phyloP scores from a whole-genome alignment of 2,888 invertebrate species.

The Erpobdella octoculata region DNA sequence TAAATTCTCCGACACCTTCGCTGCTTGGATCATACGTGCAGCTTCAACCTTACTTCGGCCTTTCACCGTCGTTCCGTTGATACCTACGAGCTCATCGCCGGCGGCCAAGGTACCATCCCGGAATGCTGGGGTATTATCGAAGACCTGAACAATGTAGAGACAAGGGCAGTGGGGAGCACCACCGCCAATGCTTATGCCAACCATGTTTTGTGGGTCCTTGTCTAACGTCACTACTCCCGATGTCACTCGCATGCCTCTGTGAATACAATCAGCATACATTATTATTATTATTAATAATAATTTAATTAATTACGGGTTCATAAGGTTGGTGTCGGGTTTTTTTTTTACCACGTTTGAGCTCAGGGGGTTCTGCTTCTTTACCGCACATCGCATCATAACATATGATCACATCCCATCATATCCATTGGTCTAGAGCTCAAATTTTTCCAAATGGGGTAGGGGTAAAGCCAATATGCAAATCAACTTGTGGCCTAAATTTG shows the following conservation, averaged over 20 bases:
- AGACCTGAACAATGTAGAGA: slow-evolving; percentile 83
- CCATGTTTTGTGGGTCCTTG: slow-evolving; percentile 82
- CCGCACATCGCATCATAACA: no score
- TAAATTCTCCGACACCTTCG: slow-evolving; percentile 59
- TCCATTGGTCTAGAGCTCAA: no score
- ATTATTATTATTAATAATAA: no score
- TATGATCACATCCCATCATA: no score
- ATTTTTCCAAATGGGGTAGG: no score
- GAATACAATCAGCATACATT: no score
- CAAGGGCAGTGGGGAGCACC: slow-evolving; percentile 78
- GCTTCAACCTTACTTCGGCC: slow-evolving; percentile 96
- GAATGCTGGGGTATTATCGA: slow-evolving; percentile 92
- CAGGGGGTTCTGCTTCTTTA: no score
- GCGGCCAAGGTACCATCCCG: slow-evolving; percentile 86
- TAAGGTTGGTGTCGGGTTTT: no score
- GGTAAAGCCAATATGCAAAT: no score
- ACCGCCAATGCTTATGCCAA: slow-evolving; percentile 96
- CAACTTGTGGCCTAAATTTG: no score
- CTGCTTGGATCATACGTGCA: slow-evolving; percentile 94
- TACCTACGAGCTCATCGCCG: slow-evolving; percentile 90
- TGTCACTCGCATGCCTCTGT: slow-evolving; percentile 94
- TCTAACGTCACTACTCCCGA: slow-evolving; percentile 80
- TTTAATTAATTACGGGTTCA: no score
- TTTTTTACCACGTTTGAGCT: no score
- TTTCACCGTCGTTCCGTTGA: slow-evolving; percentile 79